Evolutionary conservation across 2,113 vertebrate species (phyloP), one percentile per base, ranked within the genome.

Genomic region (Nibea albiflora): DNA sequence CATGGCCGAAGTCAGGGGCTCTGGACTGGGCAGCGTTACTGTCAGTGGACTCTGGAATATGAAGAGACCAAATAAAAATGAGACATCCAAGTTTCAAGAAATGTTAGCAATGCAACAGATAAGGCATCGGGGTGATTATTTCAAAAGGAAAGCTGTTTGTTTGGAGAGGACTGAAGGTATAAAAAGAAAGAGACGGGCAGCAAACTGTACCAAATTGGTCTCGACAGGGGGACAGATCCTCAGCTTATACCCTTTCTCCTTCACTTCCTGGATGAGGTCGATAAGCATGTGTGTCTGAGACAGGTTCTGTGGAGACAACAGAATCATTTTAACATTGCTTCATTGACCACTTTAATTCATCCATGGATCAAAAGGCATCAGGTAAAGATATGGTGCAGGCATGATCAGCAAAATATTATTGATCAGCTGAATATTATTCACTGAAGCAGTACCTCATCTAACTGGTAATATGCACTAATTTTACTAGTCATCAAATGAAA

Each of bases 1-100:
- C 97, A 99, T 97, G 63, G 98, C 97, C 47, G 97, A 96, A 62
- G 98, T 99, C 93, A 99, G 93, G 17, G 97, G 96, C 85, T 98
- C 98, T 0, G 98, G 98, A 79, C 95, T 95, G 67, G 96, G 94
- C 65, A 99, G 95, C 44, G 92, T 95, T 78, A 98, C 94, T 6
- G 94, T 95, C 92, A 99, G 80, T 1, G 95, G 95, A 83, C 94
- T 97, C 98, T 99, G 92, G 4, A 88, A 88, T 5, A 50, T 2
- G 6, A 65, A 62, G 26, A 66, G 2, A 65, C 0, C 24, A 60
- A 49, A 56, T 17, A 1, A 28, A 39, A 42, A 46, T 7, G 28
- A 49, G 22, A 61, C 5, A 65, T 26, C 26, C 11, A 72, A n/a
- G 64, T 56, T 56, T 63, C 7, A 60, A 49, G 12, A 54, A 11